Conservation (phyloP, 1,140 invertebrate species). For the Heliconius hewitsoni region DNA sequence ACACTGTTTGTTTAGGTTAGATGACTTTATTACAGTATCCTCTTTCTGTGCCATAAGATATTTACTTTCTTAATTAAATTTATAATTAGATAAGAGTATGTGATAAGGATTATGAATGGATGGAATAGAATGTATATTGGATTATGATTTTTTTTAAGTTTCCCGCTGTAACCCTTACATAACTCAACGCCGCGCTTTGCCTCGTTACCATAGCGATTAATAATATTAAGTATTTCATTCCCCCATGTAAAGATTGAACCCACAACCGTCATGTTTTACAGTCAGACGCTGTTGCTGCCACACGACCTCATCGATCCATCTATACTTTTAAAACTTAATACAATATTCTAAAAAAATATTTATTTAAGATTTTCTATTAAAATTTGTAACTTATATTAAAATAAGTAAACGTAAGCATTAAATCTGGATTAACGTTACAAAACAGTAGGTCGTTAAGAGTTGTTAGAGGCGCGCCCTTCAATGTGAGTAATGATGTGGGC, state of each 20-base stretch:
- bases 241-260: too few relatives aligned
- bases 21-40: slow-evolving; percentile 26
- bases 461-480: slow-evolving; percentile 9
- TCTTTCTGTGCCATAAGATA: slow-evolving; percentile 1
- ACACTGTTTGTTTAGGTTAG: slow-evolving; percentile 29
- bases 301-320: too few relatives aligned
- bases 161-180: too few relatives aligned
- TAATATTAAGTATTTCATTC: too few relatives aligned
- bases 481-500: slow-evolving; percentile 12
- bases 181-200: too few relatives aligned
- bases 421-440: slow-evolving; percentile 11
- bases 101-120: not conserved
- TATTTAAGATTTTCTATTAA: not conserved
- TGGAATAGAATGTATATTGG: not conserved
- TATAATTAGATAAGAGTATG: slow-evolving; percentile 14
- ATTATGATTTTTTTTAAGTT: too few relatives aligned
- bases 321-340: not conserved
- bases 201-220: too few relatives aligned
- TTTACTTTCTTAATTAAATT: slow-evolving; percentile 30
- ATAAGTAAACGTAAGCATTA: not conserved
- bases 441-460: slow-evolving; percentile 6
- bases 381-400: not conserved
- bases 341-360: not conserved
- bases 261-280: too few relatives aligned
- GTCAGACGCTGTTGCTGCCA: too few relatives aligned